Evolutionary conservation across 2,888 invertebrate genomes (phyloP).

Genomic region (Branchipolynoe longqiensis): DNA sequence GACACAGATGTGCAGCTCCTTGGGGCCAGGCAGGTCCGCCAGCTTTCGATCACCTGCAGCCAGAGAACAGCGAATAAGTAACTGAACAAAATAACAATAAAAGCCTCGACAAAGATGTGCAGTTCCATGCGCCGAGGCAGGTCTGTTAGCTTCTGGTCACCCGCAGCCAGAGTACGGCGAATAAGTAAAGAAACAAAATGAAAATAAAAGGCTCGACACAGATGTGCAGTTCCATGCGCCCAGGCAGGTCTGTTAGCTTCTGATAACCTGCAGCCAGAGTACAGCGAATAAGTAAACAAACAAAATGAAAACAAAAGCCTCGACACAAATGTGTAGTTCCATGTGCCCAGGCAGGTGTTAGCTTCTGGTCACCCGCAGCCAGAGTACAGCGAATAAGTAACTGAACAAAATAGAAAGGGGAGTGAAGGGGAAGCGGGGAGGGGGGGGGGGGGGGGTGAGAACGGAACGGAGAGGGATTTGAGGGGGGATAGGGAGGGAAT

Average conservation of each 20-base stretch:
- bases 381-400: neutral
- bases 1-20: slow-evolving; percentile 6
- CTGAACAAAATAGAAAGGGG: neutral
- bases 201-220: neutral
- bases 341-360: no score
- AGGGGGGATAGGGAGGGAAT: no score
- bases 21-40: neutral
- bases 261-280: neutral
- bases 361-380: no score
- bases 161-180: neutral
- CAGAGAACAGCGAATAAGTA: neutral
- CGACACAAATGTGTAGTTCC: no score
- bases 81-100: no score
- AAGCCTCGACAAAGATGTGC: no score
- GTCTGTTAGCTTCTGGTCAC: no score
- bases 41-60: neutral
- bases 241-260: neutral
- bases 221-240: neutral
- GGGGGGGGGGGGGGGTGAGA: neutral
- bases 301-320: no score
- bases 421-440: neutral
- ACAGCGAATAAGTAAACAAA: neutral
- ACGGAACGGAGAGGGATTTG: no score
- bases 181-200: neutral
- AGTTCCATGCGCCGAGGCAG: no score